These are phyloP conservation scores for Pseudolaguvia tuberculata DNA, from an alignment of 2,113 vertebrate genomes.

Conservation along the genomic window DNA sequence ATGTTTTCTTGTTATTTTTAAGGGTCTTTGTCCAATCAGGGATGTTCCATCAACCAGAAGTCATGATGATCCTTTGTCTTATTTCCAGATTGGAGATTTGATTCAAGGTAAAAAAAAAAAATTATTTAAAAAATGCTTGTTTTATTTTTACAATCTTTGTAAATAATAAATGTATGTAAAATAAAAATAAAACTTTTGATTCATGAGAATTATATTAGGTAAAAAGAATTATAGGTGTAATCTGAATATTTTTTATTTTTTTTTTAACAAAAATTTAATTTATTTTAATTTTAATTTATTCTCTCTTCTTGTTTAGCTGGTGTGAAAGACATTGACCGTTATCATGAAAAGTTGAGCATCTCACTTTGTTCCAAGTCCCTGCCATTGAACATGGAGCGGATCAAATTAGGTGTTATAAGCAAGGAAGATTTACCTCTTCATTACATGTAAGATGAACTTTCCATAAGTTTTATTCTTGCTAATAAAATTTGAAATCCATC, in stretches of 20 bases:
- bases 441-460: slow-evolving; percentile 74
- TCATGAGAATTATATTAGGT: too few species aligned
- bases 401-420: slow-evolving; percentile 85
- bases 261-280: too few species aligned
- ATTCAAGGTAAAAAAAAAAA: slow-evolving; percentile 87
- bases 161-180: too few species aligned
- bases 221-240: too few species aligned
- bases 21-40: slow-evolving; percentile 91
- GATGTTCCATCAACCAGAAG: slow-evolving; percentile 90
- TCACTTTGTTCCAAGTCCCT: slow-evolving; percentile 81
- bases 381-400: slow-evolving; percentile 67
- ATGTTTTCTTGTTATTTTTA: slow-evolving; percentile 1
- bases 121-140: too few species aligned
- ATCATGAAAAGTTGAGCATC: slow-evolving; percentile 86
- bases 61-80: slow-evolving; percentile 93
- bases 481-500: neutral
- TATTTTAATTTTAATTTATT: neutral
- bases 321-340: slow-evolving; percentile 93
- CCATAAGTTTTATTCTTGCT: neutral
- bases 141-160: too few species aligned
- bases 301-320: slow-evolving; percentile 68
- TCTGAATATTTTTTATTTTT: too few species aligned
- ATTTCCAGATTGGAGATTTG: slow-evolving; percentile 89
- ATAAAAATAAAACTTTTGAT: too few species aligned
- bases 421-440: slow-evolving; percentile 86